Conservation (phyloP, 2,113 vertebrate species). For the Isichthys henryi region DNA sequence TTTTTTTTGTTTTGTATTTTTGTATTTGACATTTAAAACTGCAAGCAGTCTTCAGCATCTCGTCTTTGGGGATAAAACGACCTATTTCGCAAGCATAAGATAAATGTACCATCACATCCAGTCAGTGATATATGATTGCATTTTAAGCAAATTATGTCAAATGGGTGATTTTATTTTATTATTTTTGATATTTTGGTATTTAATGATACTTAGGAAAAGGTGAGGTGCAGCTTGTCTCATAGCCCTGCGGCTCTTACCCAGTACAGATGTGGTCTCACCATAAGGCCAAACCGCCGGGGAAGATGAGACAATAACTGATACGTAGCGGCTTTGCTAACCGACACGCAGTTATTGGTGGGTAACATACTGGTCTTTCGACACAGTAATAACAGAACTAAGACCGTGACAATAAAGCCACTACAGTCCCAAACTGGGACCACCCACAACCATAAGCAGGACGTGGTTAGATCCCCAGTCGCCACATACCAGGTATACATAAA, state of each 20-base stretch:
- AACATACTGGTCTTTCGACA: not conserved
- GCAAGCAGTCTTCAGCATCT: constrained; percentile 6
- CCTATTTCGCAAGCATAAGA: constrained; percentile 14
- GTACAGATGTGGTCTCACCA: not conserved
- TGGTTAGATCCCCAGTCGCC: not conserved
- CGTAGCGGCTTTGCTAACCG: not conserved
- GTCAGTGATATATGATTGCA: not conserved
- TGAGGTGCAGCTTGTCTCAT: not conserved
- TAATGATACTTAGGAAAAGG: not conserved
- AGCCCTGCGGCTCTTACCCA: not conserved
- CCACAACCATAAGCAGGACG: not conserved
- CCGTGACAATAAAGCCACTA: not conserved
- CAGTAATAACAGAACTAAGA: not conserved
- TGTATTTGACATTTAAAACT: constrained; percentile 19
- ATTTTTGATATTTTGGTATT: not conserved
- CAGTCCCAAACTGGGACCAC: not conserved
- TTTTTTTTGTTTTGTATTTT: constrained; percentile 2
- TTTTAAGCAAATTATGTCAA: constrained; percentile 7
- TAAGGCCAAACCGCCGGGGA: not conserved
- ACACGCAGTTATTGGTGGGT: not conserved
- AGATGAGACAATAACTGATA: not conserved
- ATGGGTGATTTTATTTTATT: not conserved
- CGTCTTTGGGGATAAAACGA: constrained; percentile 16
- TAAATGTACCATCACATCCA: not conserved
- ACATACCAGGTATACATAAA: not conserved